These are phyloP conservation scores for Heliconius erato DNA, from an alignment of 2,888 invertebrate genomes.

Conservation along the genomic window DNA sequence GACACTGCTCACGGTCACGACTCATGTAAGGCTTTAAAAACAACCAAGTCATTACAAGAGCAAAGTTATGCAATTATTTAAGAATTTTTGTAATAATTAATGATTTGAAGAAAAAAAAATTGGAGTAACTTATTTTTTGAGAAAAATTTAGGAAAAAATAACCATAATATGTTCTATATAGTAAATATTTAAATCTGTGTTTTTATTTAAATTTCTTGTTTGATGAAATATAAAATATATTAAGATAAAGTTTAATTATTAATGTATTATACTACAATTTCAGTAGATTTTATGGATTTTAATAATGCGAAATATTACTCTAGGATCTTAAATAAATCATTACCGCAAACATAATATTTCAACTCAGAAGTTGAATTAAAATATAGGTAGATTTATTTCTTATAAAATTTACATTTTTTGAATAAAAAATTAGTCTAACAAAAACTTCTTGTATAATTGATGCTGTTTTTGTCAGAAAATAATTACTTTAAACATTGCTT, in stretches of 20 bases:
- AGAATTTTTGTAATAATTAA: neutral
- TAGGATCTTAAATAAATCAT: neutral
- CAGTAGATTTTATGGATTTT: neutral
- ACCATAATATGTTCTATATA: neutral
- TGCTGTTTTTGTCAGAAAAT: neutral
- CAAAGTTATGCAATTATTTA: neutral
- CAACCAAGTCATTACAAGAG: constrained; percentile 7
- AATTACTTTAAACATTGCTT: neutral
- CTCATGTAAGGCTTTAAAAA: neutral
- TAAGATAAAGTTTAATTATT: neutral
- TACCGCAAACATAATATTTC: neutral
- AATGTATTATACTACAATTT: neutral
- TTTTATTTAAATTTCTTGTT: neutral
- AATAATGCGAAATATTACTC: neutral
- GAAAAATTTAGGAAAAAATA: neutral
- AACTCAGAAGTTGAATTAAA: neutral
- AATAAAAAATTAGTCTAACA: neutral
- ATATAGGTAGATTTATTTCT: neutral
- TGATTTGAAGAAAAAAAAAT: neutral
- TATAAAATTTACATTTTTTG: neutral
- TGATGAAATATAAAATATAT: neutral
- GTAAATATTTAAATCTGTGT: neutral
- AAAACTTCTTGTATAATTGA: neutral
- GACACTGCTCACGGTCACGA: constrained; percentile 30
- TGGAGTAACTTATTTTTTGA: neutral